Conservation (phyloP, 1,140 invertebrate species). For the Oedothorax gibbosus region DNA sequence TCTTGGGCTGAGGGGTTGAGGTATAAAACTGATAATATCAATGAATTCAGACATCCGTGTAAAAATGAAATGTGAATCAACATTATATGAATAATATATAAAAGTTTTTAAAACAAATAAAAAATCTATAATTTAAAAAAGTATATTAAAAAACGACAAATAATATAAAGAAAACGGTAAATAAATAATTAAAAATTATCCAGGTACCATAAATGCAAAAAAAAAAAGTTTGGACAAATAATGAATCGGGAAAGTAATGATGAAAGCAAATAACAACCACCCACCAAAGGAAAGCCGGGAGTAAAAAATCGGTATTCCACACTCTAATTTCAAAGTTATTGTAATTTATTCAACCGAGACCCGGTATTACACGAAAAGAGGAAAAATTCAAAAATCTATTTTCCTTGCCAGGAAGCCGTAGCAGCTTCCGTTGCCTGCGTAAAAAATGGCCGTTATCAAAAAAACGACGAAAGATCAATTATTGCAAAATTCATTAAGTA, state of each 20-base stretch:
- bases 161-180: no score
- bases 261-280: not conserved
- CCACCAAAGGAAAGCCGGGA: not conserved
- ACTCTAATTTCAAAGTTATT: not conserved
- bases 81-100: no score
- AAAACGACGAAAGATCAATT: not conserved
- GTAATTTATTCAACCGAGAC: not conserved
- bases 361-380: not conserved
- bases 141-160: no score
- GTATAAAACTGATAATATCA: no score
- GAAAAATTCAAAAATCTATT: not conserved
- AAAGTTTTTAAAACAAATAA: no score
- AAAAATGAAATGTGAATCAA: no score
- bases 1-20: no score
- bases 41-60: no score
- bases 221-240: not conserved
- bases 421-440: not conserved
- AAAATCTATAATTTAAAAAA: no score
- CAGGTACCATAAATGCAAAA: no score
- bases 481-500: not conserved
- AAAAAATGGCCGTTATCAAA: not conserved
- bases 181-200: no score
- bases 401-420: not conserved
- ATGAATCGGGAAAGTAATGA: conserved; percentile 2
- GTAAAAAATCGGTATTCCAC: not conserved